Base-by-base conservation (phyloP, 2,888 invertebrate genomes). In the Papilio gigon region DNA sequence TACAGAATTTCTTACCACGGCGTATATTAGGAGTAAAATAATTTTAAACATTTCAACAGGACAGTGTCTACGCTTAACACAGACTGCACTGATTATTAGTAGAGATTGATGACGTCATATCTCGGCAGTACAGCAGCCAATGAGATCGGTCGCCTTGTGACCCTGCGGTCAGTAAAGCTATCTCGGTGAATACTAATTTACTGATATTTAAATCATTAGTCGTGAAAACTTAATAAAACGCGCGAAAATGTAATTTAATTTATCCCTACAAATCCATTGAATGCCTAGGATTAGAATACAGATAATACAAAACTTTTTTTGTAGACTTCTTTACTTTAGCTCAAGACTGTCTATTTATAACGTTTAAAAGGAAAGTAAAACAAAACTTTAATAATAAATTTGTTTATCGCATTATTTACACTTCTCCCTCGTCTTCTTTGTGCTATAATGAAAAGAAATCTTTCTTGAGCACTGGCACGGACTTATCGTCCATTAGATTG, bases 371-470 rank as follows among this genome's bases (percentile, higher is more conserved):
- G 33, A 35, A 47, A 47, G 1, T 59, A 42, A 61, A 61, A 61
- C n/a, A 50, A 17, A 50, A 22, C 30, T 14, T 47, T 11, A 64
- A 50, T 4, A 4, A 67, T 37, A 14, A 4, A 64, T 68, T 50
- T 47, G 22, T 63, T 53, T 69, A 64, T 68, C 66, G 72, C 50
- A 71, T 56, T 65, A 62, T 17, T 68, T 62, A 65, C 67, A 72
- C 69, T 72, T 69, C 59, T 71, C 42, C 73, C 73, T 72, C 78
- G 75, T 60, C 71, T 75, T 59, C 78, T 76, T 68, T 70, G 67
- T 53, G 70, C 72, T 37, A 79, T 76, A 73, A 87, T 85, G 69
- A 87, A 87, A 87, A 86, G 69, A 87, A 87, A 72, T 87, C 84
- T 66, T 77, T 78, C 69, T 84, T 85, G 22, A 86, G 74, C 56